These are phyloP conservation scores for Pectinophora gossypiella DNA, from an alignment of 1,140 invertebrate species.

Conservation along the genomic window DNA sequence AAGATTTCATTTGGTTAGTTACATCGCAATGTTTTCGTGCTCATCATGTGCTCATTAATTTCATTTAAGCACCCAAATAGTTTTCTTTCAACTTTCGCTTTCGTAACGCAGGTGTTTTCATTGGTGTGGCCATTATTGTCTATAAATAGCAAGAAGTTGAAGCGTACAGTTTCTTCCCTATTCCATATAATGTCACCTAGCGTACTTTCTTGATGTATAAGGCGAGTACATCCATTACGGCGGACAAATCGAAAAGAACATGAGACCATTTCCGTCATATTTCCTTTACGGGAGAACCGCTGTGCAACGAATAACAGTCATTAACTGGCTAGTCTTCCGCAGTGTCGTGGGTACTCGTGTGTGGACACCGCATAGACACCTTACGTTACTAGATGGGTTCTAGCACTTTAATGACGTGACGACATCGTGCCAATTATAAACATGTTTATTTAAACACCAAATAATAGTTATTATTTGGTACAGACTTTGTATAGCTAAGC, in stretches of 20 bases:
- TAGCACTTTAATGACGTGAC: no score
- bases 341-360: not conserved
- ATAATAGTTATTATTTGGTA: no score
- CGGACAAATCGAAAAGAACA: not conserved
- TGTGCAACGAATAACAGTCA: not conserved
- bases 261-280: not conserved
- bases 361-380: no score
- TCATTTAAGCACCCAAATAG: no score
- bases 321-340: not conserved
- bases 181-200: not conserved
- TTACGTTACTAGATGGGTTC: no score
- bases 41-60: not conserved
- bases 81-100: not conserved
- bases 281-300: not conserved
- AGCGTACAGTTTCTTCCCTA: not conserved
- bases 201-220: not conserved
- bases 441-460: no score
- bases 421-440: no score
- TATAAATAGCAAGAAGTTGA: not conserved
- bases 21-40: not conserved
- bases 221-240: not conserved
- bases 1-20: not conserved
- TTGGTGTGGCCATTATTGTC: not conserved
- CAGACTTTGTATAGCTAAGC: no score
- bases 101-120: not conserved